phyloP scores from a whole-genome alignment of 1,140 invertebrate genomes.

The Nasonia longicornis region DNA sequence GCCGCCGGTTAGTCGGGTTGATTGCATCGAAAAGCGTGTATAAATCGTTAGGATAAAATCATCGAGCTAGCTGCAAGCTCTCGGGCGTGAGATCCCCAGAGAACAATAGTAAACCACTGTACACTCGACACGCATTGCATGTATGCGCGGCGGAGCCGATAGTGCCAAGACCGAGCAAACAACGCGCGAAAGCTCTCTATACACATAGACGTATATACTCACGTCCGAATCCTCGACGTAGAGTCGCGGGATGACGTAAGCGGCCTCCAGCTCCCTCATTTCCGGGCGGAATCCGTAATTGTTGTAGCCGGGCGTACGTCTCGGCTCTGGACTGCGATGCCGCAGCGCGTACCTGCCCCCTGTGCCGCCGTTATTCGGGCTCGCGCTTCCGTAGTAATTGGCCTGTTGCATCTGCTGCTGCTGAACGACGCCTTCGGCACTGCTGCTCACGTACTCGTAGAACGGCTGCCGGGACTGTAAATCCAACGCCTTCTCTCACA shows the following conservation, averaged over 20 bases:
- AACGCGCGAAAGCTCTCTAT: too few species aligned
- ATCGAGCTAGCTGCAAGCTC: too few species aligned
- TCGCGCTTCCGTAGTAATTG: conserved; percentile 62
- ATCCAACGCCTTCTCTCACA: conserved; percentile 40
- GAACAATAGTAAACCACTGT: too few species aligned
- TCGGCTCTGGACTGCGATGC: conserved; percentile 45
- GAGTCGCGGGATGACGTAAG: conserved; percentile 58
- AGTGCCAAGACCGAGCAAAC: background rate
- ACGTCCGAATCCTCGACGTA: conserved; percentile 59
- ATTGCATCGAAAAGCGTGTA: too few species aligned
- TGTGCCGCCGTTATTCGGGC: conserved; percentile 49
- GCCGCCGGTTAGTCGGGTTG: background rate
- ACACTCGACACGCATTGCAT: too few species aligned
- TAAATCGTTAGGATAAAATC: too few species aligned
- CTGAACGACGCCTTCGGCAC: conserved; percentile 39
- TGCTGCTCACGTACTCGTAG: conserved; percentile 59
- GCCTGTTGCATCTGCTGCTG: conserved; percentile 36
- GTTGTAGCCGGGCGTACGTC: conserved; percentile 55
- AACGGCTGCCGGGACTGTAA: conserved; percentile 53
- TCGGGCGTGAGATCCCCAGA: too few species aligned
- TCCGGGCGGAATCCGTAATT: conserved; percentile 63
- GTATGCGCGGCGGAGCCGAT: background rate
- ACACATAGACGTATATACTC: conserved; percentile 41
- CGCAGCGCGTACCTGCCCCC: background rate
- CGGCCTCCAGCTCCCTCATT: conserved; percentile 62